Evolutionary conservation across 1,140 invertebrate genomes (phyloP).

Genomic region (Penaeus japonicus): DNA sequence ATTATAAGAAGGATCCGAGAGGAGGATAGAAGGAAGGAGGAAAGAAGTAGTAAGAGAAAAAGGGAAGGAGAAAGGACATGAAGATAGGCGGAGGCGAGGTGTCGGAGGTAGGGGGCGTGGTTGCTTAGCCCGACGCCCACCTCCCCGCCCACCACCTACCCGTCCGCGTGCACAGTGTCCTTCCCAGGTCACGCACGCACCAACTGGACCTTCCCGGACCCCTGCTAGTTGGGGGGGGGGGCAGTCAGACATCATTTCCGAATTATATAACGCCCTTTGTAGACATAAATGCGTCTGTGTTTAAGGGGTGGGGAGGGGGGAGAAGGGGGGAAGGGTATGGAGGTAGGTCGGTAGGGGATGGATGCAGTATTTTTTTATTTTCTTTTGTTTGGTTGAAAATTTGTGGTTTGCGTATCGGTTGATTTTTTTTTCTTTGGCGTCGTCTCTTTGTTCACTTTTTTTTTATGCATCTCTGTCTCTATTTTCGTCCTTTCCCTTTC

Average conservation of each 20-base stretch:
- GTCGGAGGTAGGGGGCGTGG: background rate
- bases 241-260: too few relatives aligned
- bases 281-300: background rate
- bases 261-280: too few relatives aligned
- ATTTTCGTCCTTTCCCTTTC: background rate
- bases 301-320: background rate
- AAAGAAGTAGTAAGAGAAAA: background rate
- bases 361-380: too few relatives aligned
- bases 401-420: background rate
- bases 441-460: background rate
- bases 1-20: too few relatives aligned
- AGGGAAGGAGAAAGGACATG: background rate
- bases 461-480: background rate
- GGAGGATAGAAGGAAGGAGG: background rate
- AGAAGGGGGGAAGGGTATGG: background rate
- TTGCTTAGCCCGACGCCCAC: background rate
- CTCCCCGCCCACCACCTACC: background rate
- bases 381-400: background rate
- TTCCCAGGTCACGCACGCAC: background rate
- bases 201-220: background rate
- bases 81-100: background rate
- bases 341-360: background rate
- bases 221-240: background rate
- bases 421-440: background rate
- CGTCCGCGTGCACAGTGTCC: background rate